Evolutionary conservation across 2,888 invertebrate species (phyloP), one percentile per base, ranked within the genome.

Genomic region (Oxycera nigricornis): DNA sequence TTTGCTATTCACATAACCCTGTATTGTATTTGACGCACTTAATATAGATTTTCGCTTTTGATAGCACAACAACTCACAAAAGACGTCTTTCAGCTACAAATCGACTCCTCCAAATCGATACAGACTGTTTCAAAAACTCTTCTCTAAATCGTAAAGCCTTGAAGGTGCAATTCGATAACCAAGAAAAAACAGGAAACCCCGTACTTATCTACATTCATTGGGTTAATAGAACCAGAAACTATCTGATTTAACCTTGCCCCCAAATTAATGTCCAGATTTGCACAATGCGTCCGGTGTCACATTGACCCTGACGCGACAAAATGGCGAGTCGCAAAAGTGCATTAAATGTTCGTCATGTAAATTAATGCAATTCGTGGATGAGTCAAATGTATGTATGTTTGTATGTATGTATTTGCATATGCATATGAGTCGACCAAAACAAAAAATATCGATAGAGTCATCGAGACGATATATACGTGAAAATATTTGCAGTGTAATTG

Each of bases 401-500:
- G 30, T 28, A 24, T 22, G n/a, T 59, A n/a, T n/a, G 31, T n/a
- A 4, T 17, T 9, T 62, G 62, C 62, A 62, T 20, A 35, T 62
- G 62, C 62, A 62, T 22, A 62, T 20, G 20, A 7, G 11, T 55
- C 55, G 17, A 17, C 3, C 24, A 2, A 17, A 62, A 62, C 17
- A n/a, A 30, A 14, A 7, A 22, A 6, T 35, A 24, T 20, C 22
- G 20, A 7, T 4, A 14, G 68, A 46, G 46, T 28, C 68, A 50
- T 50, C 24, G 46, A 50, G 9, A n/a, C 30, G 11, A 50, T 68
- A n/a, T n/a, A n/a, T n/a, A 28, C 50, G 68, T 30, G 68, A 28
- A 46, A 68, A 68, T 68, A 68, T 68, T 68, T 68, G 50, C 68
- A 4, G 9, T 68, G 68, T 50, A 68, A 68, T 68, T 68, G 68